These are phyloP conservation scores for Thera britannica DNA, from an alignment of 2,888 invertebrate genomes.

Conservation along the genomic window DNA sequence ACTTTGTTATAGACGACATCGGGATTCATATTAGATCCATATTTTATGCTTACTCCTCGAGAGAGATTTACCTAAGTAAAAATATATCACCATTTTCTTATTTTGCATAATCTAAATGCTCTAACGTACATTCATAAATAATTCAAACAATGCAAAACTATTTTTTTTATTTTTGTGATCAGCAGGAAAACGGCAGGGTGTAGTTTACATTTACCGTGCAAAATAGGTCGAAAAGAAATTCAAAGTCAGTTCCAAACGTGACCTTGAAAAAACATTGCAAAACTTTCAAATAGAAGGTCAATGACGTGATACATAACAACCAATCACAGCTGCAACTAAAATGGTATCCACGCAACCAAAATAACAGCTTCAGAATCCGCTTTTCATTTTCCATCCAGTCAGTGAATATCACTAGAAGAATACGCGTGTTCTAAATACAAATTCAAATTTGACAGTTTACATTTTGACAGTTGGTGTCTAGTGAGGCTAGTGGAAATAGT, in stretches of 20 bases:
- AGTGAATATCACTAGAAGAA: conserved; percentile 26
- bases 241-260: conserved; percentile 26
- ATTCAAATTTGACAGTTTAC: conserved; percentile 3
- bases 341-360: conserved; percentile 35
- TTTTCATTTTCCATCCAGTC: conserved; percentile 20
- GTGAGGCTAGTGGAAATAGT: conserved; percentile 21
- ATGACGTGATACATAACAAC: conserved; percentile 21
- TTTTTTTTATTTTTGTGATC: too few relatives aligned
- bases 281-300: conserved; percentile 27
- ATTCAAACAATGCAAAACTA: too few relatives aligned
- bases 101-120: too few relatives aligned
- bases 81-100: too few relatives aligned
- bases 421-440: conserved; percentile 20
- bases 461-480: conserved; percentile 23
- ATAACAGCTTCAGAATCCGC: conserved; percentile 29
- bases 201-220: background rate
- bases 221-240: conserved; percentile 19
- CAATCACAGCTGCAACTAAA: conserved; percentile 27
- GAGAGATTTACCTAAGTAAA: too few relatives aligned
- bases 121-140: too few relatives aligned
- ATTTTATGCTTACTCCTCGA: too few relatives aligned
- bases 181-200: too few relatives aligned
- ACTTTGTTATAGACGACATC: too few relatives aligned
- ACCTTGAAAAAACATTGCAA: conserved; percentile 32
- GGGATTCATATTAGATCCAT: too few relatives aligned